A percentile compares a stretch with the other conserved stretches of the same genome.
Conservation (phyloP, 2,113 vertebrate genomes). For the Sorex fumeus region DNA sequence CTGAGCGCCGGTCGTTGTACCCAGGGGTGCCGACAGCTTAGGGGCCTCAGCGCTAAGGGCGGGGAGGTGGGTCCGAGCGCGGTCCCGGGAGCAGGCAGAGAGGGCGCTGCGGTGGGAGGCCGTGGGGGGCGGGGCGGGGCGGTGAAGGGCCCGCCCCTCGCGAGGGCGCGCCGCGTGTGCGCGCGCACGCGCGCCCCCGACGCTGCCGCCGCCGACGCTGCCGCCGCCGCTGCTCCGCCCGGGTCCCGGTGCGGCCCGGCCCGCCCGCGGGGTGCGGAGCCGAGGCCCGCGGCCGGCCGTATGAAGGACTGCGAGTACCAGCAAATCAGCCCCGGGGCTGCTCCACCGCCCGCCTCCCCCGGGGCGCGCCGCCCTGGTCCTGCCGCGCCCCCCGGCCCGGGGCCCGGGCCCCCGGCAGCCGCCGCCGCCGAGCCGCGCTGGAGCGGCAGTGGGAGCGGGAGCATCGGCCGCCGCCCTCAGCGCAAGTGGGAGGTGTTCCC, state of each 20-base stretch:
- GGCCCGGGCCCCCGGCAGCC: conserved; percentile 75
- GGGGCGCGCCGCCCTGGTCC: conserved; percentile 79
- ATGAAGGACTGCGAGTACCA: conserved; percentile 94
- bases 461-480: conserved; percentile 81
- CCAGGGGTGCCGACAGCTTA: not conserved
- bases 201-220: not conserved
- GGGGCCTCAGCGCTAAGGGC: not conserved
- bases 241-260: conserved; percentile 68
- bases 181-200: not conserved
- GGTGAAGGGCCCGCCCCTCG: conserved; percentile 54
- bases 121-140: conserved; percentile 43
- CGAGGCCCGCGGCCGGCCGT: conserved; percentile 79
- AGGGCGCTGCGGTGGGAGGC: conserved; percentile 79
- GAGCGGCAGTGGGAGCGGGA: conserved; percentile 64
- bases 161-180: conserved; percentile 27
- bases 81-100: conserved; percentile 56
- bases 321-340: conserved; percentile 92
- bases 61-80: not conserved
- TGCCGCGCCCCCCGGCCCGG: conserved; percentile 74
- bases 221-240: conserved; percentile 52
- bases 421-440: conserved; percentile 68
- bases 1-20: not conserved
- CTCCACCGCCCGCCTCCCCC: conserved; percentile 80
- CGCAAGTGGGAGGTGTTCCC: conserved; percentile 96
- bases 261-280: conserved; percentile 66